Conservation (phyloP, 30 jellyfish, hydroid and myxozoan genomes). For the Hydra vulgaris region DNA sequence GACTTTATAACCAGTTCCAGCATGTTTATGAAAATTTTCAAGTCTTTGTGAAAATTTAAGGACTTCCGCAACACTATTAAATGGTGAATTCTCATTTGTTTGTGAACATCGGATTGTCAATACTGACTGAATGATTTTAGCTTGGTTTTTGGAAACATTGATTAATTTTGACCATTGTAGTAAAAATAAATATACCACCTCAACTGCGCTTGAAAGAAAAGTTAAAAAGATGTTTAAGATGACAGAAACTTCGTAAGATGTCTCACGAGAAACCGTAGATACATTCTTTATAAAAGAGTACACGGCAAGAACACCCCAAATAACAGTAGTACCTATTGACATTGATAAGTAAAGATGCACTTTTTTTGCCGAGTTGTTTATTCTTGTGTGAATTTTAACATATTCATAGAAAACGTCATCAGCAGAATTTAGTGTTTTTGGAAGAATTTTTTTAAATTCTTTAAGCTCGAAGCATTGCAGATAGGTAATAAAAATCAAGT, state of each 20-base stretch:
- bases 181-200: background rate
- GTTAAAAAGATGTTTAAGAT: background rate
- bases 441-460: background rate
- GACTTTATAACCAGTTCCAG: background rate
- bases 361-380: background rate
- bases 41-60: background rate
- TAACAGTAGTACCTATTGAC: background rate
- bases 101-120: background rate
- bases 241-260: background rate
- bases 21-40: background rate
- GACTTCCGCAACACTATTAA: background rate
- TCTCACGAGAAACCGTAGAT: background rate
- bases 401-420: background rate
- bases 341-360: background rate
- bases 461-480: background rate
- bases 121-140: background rate
- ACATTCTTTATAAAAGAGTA: background rate
- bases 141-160: background rate
- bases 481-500: background rate
- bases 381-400: background rate
- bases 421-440: background rate
- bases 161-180: background rate
- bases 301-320: background rate
- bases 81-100: background rate
- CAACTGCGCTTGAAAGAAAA: background rate